Conservation (phyloP, 2,888 invertebrate species). For the Ptycholaimellus sp. region DNA sequence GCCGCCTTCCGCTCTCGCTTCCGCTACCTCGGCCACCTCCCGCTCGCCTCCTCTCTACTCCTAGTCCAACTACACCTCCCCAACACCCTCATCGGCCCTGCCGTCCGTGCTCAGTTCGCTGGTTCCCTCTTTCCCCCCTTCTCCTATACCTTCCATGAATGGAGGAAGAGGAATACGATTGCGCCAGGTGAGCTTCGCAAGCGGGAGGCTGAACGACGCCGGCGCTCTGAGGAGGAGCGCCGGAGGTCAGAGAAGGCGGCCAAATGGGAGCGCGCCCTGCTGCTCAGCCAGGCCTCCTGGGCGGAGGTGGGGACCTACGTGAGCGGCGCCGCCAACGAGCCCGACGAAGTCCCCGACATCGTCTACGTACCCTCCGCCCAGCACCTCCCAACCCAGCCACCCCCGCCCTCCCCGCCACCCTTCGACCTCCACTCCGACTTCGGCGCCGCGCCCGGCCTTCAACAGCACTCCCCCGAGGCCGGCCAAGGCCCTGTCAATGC, state of each 20-base stretch:
- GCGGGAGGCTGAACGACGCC: constrained; percentile 44
- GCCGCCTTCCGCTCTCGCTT: constrained; percentile 51
- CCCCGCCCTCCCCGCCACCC: too few relatives aligned
- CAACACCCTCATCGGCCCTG: constrained; percentile 41
- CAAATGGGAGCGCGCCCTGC: constrained; percentile 4
- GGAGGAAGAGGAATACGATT: constrained; percentile 5
- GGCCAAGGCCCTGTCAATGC: too few relatives aligned
- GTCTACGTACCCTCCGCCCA: constrained; percentile 6
- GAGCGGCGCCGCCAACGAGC: too few relatives aligned
- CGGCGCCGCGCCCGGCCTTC: too few relatives aligned
- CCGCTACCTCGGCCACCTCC: constrained; percentile 58
- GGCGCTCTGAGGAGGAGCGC: constrained; percentile 49
- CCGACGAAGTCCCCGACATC: constrained; percentile 3
- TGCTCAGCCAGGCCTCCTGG: neutral
- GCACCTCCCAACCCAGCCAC: too few relatives aligned
- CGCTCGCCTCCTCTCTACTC: constrained; percentile 64
- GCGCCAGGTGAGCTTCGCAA: constrained; percentile 45
- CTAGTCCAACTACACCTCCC: constrained; percentile 56
- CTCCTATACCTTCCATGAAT: neutral
- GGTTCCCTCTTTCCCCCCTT: neutral
- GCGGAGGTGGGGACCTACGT: too few relatives aligned
- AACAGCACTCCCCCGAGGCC: too few relatives aligned
- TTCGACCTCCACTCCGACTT: too few relatives aligned
- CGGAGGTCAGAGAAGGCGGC: constrained; percentile 42
- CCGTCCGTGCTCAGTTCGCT: constrained; percentile 21